These are phyloP conservation scores for Cephalotes varians DNA, from an alignment of 2,888 invertebrate genomes.

Conservation along the genomic window DNA sequence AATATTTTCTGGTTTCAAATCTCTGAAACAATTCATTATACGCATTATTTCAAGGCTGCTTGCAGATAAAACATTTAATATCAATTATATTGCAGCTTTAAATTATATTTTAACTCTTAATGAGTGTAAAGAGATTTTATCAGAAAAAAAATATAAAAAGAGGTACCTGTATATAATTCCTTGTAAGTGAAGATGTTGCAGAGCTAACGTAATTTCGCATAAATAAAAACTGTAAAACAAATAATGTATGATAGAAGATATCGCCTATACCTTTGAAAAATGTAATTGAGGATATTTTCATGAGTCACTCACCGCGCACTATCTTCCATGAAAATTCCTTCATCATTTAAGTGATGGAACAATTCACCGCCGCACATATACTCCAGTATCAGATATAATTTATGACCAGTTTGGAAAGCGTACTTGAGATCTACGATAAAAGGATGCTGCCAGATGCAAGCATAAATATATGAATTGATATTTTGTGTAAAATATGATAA, in stretches of 20 bases:
- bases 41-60: neutral
- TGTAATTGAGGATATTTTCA: neutral
- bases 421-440: conserved; percentile 92
- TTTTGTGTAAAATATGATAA: neutral
- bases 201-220: conserved; percentile 90
- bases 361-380: conserved; percentile 92
- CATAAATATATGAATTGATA: conserved; percentile 61
- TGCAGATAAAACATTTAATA: neutral
- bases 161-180: conserved; percentile 90
- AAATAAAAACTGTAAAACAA: conserved; percentile 87
- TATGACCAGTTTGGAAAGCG: conserved; percentile 92
- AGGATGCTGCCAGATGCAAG: conserved; percentile 87
- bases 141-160: conserved; percentile 55
- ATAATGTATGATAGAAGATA: conserved; percentile 3
- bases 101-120: neutral
- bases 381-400: conserved; percentile 91
- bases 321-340: conserved; percentile 92
- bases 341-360: conserved; percentile 91
- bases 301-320: conserved; percentile 87
- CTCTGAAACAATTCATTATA: conserved; percentile 86
- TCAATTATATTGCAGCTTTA: neutral
- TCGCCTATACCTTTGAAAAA: neutral
- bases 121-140: neutral
- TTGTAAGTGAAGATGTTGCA: conserved; percentile 90
- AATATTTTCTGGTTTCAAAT: conserved; percentile 99